Evolutionary conservation across 2,113 vertebrate species (phyloP).

Genomic region (Phylloscopus whistleri): DNA sequence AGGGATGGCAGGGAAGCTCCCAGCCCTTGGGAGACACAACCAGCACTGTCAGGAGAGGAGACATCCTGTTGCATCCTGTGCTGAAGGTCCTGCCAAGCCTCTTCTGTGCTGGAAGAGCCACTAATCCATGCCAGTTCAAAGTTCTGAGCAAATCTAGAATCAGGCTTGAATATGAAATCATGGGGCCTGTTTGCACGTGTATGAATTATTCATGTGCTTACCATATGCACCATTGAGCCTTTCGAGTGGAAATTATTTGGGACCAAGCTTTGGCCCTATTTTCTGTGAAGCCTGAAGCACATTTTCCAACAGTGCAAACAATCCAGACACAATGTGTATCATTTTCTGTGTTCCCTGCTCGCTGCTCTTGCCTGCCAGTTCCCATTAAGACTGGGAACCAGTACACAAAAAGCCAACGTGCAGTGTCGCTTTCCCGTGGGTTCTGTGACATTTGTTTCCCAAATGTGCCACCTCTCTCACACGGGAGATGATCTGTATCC

Average conservation of each 20-base stretch:
- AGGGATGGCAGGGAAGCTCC: fast-evolving
- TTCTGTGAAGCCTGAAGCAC: neutral
- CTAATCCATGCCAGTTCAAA: neutral
- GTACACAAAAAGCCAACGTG: fast-evolving
- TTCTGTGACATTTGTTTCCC: neutral
- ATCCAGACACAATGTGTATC: neutral
- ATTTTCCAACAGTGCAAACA: neutral
- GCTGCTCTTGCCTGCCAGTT: neutral
- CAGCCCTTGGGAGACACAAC: fast-evolving
- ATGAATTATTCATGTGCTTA: slow-evolving; percentile 24
- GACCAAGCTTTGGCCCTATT: neutral
- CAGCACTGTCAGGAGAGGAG: fast-evolving
- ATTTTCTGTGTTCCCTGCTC: neutral
- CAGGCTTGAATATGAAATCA: neutral
- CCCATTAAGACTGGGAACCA: neutral
- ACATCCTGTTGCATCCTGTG: fast-evolving
- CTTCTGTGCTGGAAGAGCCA: neutral
- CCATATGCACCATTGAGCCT: neutral
- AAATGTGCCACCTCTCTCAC: neutral
- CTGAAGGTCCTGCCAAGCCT: neutral
- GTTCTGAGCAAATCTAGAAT: neutral
- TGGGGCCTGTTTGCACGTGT: neutral
- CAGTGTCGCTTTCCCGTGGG: fast-evolving
- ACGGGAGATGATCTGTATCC: neutral
- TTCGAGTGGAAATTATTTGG: slow-evolving; percentile 5